These are phyloP conservation scores for Ditylenchus weischeri DNA, from an alignment of 2,888 invertebrate species.

Conservation along the genomic window DNA sequence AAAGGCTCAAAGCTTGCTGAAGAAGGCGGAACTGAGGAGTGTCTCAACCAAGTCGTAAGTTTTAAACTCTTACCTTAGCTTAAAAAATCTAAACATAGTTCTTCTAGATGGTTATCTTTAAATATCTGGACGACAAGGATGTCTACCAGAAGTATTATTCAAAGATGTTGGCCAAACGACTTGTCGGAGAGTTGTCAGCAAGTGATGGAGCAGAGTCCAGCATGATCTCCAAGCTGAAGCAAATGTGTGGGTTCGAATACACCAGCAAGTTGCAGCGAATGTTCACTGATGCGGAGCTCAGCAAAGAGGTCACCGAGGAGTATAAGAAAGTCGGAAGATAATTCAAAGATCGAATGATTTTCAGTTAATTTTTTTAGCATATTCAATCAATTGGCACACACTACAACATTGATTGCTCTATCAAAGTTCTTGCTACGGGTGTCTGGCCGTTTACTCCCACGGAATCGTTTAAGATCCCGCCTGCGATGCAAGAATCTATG, in stretches of 20 bases:
- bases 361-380: constrained; percentile 1
- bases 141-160: constrained; percentile 99
- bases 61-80: neutral
- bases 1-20: constrained; percentile 96
- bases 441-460: constrained; percentile 88
- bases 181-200: constrained; percentile 95
- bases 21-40: constrained; percentile 94
- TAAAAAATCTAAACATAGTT: constrained; percentile 62
- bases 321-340: constrained; percentile 23
- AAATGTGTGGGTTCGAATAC: constrained; percentile 98
- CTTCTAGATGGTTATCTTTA: constrained; percentile 63
- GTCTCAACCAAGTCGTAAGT: constrained; percentile 90
- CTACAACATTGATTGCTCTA: constrained; percentile 78
- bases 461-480: constrained; percentile 31
- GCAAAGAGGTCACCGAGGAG: constrained; percentile 74
- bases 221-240: constrained; percentile 97
- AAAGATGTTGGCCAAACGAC: constrained; percentile 95
- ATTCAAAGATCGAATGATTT: neutral
- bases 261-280: constrained; percentile 96
- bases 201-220: constrained; percentile 98
- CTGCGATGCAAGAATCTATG: constrained; percentile 27
- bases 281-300: constrained; percentile 97
- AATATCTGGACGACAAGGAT: constrained; percentile 72
- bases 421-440: constrained; percentile 84
- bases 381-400: neutral